Evolutionary conservation across 2,888 invertebrate species (phyloP), one percentile per base, ranked within the genome.

Genomic region (Pecten maximus): DNA sequence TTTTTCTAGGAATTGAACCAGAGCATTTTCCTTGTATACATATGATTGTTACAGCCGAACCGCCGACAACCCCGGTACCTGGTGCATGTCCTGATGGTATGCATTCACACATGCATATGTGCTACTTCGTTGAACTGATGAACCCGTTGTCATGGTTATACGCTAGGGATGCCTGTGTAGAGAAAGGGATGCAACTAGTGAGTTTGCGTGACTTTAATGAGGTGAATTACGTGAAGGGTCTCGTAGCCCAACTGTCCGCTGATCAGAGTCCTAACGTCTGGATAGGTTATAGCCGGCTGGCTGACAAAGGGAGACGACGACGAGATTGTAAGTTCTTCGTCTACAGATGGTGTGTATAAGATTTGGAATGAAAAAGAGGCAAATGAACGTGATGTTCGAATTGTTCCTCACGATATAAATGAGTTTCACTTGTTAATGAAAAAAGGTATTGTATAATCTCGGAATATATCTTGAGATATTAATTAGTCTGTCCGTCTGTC

Each of bases 161-260:
- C n/a, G 91, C 91, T 28, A 86, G 86, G n/a, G n/a, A n/a, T n/a
- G 23, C 40, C 0, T 91, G 91, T 88, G 87, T n/a, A 10, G 40
- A 40, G 35, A 87, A 60, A 40, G 40, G 35, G 8, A 90, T 91
- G 50, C 50, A 23, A 40, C 60, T 91, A 2, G 44, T 87, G 0
- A 88, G 88, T 39, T 54, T 91, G 23, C 28, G 87, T 39, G 60
- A 88, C 54, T 8, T 86, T 16, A 87, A 88, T 50, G 88, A 91
- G 48, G 40, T 91, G 6, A 87, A 90, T 40, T 60, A 90, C 40
- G 39, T 91, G 3, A 40, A 40, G 35, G 50, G 74, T 87, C 8
- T 88, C 60, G 15, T 87, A n/a, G 35, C 23, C 39, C 15, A 35
- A 40, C 40, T 40, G 10, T 74, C 74, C 87, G 40, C 40, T 87